A percentile compares a stretch with the other conserved stretches of the same genome.
These are phyloP conservation scores for Myotis daubentonii DNA, from an alignment of 2,797 vertebrate genomes.

Conservation along the genomic window DNA sequence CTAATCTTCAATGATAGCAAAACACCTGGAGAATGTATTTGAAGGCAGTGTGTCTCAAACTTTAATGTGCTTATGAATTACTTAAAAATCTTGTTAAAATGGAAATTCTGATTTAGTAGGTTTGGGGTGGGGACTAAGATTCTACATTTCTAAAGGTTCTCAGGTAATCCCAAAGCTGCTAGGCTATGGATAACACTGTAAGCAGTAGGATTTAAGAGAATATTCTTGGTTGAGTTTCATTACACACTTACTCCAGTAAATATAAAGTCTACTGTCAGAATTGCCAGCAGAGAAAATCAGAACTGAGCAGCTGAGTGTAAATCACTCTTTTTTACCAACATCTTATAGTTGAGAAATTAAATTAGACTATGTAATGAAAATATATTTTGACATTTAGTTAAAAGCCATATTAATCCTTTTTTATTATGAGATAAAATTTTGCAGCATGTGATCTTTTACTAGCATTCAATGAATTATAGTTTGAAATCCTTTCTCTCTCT, in stretches of 20 bases:
- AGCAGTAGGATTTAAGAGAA: background rate
- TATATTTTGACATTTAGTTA: constrained; percentile 74
- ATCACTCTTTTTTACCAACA: constrained; percentile 64
- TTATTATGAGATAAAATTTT: constrained; percentile 73
- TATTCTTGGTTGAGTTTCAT: constrained; percentile 14
- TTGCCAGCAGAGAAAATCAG: constrained; percentile 21
- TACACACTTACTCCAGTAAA: background rate
- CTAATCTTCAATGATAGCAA: background rate
- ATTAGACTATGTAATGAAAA: constrained; percentile 73
- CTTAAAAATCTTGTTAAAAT: constrained; percentile 29
- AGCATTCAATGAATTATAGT: constrained; percentile 50
- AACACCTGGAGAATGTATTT: background rate
- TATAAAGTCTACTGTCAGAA: constrained; percentile 37
- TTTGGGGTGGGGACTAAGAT: background rate
- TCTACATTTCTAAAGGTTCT: background rate
- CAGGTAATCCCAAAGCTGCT: background rate
- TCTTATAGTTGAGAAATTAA: constrained; percentile 70
- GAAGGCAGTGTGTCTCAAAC: background rate
- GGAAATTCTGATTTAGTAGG: background rate
- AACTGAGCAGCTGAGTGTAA: constrained; percentile 39
- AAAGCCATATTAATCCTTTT: constrained; percentile 73
- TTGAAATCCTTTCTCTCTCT: constrained; percentile 35
- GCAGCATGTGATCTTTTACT: constrained; percentile 61
- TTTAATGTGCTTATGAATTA: background rate
- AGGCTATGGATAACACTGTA: background rate